Base-by-base conservation (phyloP, 2,797 vertebrate species). In the Manis crassicaudata region DNA sequence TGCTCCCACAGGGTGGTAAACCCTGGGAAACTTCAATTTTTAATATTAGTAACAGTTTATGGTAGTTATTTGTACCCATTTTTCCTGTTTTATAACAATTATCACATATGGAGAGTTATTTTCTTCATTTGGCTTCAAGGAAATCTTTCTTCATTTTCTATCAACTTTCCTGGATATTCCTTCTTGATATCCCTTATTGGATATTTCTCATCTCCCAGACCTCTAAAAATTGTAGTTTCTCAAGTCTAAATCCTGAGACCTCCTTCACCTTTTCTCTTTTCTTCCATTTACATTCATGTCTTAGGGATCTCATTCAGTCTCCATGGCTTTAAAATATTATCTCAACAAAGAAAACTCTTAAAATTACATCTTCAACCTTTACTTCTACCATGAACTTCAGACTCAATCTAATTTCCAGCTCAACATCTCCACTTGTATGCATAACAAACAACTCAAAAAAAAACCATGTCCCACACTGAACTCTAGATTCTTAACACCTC, bases 31-130 rank as follows among this genome's bases (percentile, higher is more conserved):
- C 21, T 46, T 79, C 40, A 27, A 17, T 37, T 83, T 68, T 92
- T 56, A 76, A 63, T 76, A 52, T 80, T 88, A 75, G 32, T 70
- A 82, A 56, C n/a, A 63, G 17, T 81, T 91, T 96, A 90, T 83
- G 7, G 25, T 83, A 86, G 16, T 83, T 70, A 70, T 75, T 77
- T 83, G 9, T 10, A 65, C 10, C 10, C 58, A 83, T 32, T 68
- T 3, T 40, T 52, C n/a, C 37, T 89, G 6, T 77, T 83, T 23
- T 60, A 27, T 77, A 82, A 46, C 7, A 80, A 14, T 65, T 25
- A 63, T 16, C 14, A 68, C 67, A 75, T 6, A 35, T 14, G 10
- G 13, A 73, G 7, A 43, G 87, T 82, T 86, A 62, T 86, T 95
- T 92, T 91, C 52, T 84, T 85, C 40, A 58, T 32, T 86, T 77